Conservation (phyloP, 2,113 vertebrate species). For the Callospermophilus lateralis region DNA sequence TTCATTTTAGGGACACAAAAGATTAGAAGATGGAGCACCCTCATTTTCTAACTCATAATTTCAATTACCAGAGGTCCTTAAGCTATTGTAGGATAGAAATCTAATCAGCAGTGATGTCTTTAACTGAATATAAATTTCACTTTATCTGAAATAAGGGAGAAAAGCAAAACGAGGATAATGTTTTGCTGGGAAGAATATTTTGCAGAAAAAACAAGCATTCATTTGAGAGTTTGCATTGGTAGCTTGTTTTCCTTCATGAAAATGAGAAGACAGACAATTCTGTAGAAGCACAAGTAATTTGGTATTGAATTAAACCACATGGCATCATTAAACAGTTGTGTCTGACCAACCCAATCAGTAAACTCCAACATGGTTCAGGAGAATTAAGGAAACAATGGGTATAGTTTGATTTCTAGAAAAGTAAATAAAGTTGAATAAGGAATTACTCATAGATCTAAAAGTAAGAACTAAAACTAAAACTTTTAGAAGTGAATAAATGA, state of each 20-base stretch:
- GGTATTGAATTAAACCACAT: not conserved
- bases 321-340: not conserved
- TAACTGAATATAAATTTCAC: not conserved
- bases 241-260: not conserved
- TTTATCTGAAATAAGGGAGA: not conserved
- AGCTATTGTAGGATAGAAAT: not conserved
- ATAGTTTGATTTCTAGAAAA: not conserved
- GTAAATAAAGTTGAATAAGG: not conserved
- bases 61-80: conserved; percentile 9
- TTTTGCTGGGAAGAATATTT: not conserved
- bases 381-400: not conserved
- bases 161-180: not conserved
- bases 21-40: not conserved
- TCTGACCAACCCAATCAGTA: not conserved
- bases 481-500: not conserved
- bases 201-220: not conserved
- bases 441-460: not conserved
- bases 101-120: not conserved
- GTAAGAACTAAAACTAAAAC: not conserved
- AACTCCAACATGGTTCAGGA: not conserved
- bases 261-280: not conserved
- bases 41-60: not conserved
- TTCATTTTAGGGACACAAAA: not conserved
- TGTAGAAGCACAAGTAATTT: not conserved
- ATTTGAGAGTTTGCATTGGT: not conserved